Evolutionary conservation across 1,140 invertebrate genomes (phyloP), one percentile per base, ranked within the genome.

Genomic region (Pygmarrhopalites habei): DNA sequence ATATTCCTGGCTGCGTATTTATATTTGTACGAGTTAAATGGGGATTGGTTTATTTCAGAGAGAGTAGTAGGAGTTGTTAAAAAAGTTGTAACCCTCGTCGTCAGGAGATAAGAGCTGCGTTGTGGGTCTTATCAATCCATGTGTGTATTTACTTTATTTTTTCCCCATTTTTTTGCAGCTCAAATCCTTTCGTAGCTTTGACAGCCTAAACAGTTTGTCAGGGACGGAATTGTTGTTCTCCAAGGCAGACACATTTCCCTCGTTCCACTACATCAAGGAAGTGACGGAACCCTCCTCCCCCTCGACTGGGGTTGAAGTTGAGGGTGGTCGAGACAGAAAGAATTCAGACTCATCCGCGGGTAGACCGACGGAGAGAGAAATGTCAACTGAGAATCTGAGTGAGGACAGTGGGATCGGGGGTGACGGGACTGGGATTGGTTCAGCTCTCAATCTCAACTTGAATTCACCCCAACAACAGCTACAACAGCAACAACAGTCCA

Each of bases 151-250:
- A n/a, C n/a, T n/a, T n/a, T n/a, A n/a, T n/a, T n/a, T n/a, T n/a
- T n/a, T n/a, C n/a, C n/a, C n/a, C n/a, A n/a, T n/a, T n/a, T n/a
- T n/a, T n/a, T n/a, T n/a, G n/a, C n/a, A n/a, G n/a, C n/a, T n/a
- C 1, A 55, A 61, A 29, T 66, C 64, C 28, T 71, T 71, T 51
- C 63, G 69, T 29, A 66, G 64, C 53, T 71, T 66, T 60, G 69
- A 71, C 58, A 64, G 64, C 53, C 49, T 71, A 25, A 68, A 71
- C 49, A 47, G 47, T 49, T 39, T 71, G 5, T 52, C 64, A 15
- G 69, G 69, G n/a, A 68, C 69, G 29, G 69, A 71, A 56, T 59
- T 71, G 7, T 61, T 71, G 1, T 71, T 71, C 43, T 68, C 69
- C 30, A 68, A 68, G 29, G 55, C 66, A 12, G 69, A 71, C 35